Base-by-base conservation (phyloP, 2,113 vertebrate genomes). In the Ariopsis seemanni region DNA sequence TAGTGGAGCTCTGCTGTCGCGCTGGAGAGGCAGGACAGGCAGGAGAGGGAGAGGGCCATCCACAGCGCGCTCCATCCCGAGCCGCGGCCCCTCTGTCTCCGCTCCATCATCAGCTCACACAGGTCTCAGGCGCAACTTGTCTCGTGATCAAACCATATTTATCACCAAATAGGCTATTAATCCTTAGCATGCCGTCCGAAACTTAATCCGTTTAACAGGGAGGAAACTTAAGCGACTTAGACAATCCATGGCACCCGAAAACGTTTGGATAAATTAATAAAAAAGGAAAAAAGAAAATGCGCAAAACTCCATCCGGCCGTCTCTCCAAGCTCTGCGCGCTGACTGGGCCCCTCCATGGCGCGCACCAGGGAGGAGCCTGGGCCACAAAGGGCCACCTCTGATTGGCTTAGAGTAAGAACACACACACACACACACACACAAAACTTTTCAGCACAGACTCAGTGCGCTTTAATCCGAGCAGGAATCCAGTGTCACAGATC, bases 11-110 rank as follows among this genome's bases (percentile, higher is more conserved):
- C 94, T 48, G 93, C 92, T 42, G 91, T 90, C 75, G 92, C 91
- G 20, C 84, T 90, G 57, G 90, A 89, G 84, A 93, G 74, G 85
- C 86, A 93, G 27, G 92, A 90, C 65, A 96, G 95, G 93, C 34
- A 83, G 92, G 42, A 87, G 82, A 96, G 91, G 90, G 95, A 95
- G 87, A 97, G 94, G 15, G 57, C 92, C 42, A 42, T 4, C 42
- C 94, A 92, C 91, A 95, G 89, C 91, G 94, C 94, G 90, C 90
- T 91, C 94, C 96, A 95, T 93, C 92, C 93, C 93, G 94, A 92
- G 90, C 93, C 93, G 93, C 96, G 92, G 93, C 94, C 93, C 91
- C 93, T 89, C 90, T 92, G 93, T 91, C 93, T 91, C 91, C 93
- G 91, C 92, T 95, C 94, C 95, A 93, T 95, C 94, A 91, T 92